These are phyloP conservation scores for Armadillidium nasatum DNA, from an alignment of 1,140 invertebrate genomes.

Conservation along the genomic window DNA sequence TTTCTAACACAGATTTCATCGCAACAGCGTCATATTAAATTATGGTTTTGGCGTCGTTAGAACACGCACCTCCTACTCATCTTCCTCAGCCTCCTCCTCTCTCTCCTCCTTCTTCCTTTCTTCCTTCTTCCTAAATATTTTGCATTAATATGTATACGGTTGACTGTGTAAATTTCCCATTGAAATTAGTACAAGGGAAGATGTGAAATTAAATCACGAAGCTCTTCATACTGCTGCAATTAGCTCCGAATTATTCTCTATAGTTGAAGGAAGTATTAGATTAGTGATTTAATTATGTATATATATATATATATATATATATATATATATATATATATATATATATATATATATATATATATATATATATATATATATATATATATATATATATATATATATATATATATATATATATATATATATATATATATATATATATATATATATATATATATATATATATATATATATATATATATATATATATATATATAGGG, in stretches of 20 bases:
- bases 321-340: neutral
- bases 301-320: neutral
- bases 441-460: conserved; percentile 11
- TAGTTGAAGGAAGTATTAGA: neutral
- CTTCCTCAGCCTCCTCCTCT: too few relatives aligned
- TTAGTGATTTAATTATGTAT: neutral
- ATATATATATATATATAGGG: neutral
- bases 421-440: neutral
- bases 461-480: neutral
- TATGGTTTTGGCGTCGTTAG: too few relatives aligned
- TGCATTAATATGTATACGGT: neutral
- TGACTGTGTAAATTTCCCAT: neutral
- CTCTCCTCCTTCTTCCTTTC: too few relatives aligned
- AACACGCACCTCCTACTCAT: too few relatives aligned
- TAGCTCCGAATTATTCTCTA: neutral
- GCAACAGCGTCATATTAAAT: too few relatives aligned
- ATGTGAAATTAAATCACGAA: neutral
- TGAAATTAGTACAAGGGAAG: neutral
- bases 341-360: neutral
- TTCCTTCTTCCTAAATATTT: too few relatives aligned
- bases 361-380: neutral
- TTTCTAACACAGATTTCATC: too few relatives aligned
- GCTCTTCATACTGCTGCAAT: neutral
- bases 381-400: neutral
- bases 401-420: conserved; percentile 4